These are phyloP conservation scores for Vulpes ferrilata DNA, from an alignment of 2,113 vertebrate species.

Conservation along the genomic window DNA sequence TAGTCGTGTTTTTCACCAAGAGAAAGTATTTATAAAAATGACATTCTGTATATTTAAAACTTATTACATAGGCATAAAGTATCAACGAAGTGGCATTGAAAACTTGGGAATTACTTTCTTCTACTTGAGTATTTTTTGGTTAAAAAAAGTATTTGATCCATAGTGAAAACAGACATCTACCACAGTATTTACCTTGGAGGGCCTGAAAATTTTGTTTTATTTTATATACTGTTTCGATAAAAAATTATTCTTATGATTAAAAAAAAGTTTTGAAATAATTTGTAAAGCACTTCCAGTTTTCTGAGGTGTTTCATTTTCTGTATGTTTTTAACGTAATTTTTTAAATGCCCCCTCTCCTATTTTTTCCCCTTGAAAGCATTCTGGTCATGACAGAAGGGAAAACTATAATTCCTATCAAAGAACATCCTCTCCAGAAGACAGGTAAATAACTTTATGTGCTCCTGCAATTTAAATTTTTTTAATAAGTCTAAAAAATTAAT, in stretches of 20 bases:
- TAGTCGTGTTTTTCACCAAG: background rate
- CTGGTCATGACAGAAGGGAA: constrained; percentile 86
- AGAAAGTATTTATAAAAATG: background rate
- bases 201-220: background rate
- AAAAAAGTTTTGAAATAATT: constrained; percentile 39
- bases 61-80: constrained; percentile 29
- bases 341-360: background rate
- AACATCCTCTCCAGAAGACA: constrained; percentile 89
- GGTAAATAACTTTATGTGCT: constrained; percentile 81
- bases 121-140: background rate
- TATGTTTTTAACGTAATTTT: constrained; percentile 4
- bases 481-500: background rate
- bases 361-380: constrained; percentile 84
- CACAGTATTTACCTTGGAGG: background rate
- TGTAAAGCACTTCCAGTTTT: constrained; percentile 24
- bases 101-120: constrained; percentile 29
- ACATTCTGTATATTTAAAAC: background rate
- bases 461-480: background rate
- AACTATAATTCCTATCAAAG: constrained; percentile 81
- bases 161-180: background rate
- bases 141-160: background rate
- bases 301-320: background rate
- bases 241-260: background rate
- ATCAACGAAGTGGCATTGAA: background rate
- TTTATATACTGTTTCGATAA: background rate